A percentile compares a stretch with the other conserved stretches of the same genome.
Evolutionary conservation across 1,140 invertebrate species (phyloP).

Genomic region (Danaus melanippus): DNA sequence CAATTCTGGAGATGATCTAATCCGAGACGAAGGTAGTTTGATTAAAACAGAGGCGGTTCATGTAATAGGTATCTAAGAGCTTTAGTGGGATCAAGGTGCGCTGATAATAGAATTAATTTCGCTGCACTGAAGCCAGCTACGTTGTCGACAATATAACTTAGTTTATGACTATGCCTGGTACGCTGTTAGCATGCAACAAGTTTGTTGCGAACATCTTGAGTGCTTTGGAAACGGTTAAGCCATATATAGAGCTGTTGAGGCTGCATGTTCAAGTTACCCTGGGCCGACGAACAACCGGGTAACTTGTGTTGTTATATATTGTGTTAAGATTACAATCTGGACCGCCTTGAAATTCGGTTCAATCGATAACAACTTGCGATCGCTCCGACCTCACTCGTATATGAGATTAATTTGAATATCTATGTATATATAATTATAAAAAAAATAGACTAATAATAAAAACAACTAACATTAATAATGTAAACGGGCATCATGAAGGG

Average conservation of each 20-base stretch:
- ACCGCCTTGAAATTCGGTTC: too few species aligned
- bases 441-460: too few species aligned
- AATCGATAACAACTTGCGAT: too few species aligned
- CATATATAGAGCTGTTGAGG: constrained; percentile 43
- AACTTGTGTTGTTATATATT: constrained; percentile 3
- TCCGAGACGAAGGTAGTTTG: constrained; percentile 12
- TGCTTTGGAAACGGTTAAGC: constrained; percentile 63
- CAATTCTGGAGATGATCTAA: neutral
- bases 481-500: constrained; percentile 35
- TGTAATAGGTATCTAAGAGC: constrained; percentile 54
- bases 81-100: constrained; percentile 59
- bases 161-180: constrained; percentile 63
- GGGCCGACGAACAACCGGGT: constrained; percentile 26
- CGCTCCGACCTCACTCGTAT: too few species aligned
- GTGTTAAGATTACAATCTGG: too few species aligned
- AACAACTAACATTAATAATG: too few species aligned
- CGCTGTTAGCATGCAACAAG: constrained; percentile 63
- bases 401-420: too few species aligned
- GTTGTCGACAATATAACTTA: constrained; percentile 63
- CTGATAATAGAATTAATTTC: constrained; percentile 68
- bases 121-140: constrained; percentile 51
- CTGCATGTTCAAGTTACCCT: constrained; percentile 28
- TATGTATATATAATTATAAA: too few species aligned
- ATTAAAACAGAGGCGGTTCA: constrained; percentile 21
- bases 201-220: constrained; percentile 64